phyloP scores from a whole-genome alignment of 2,797 vertebrate genomes.

The Peromyscus nudipes region DNA sequence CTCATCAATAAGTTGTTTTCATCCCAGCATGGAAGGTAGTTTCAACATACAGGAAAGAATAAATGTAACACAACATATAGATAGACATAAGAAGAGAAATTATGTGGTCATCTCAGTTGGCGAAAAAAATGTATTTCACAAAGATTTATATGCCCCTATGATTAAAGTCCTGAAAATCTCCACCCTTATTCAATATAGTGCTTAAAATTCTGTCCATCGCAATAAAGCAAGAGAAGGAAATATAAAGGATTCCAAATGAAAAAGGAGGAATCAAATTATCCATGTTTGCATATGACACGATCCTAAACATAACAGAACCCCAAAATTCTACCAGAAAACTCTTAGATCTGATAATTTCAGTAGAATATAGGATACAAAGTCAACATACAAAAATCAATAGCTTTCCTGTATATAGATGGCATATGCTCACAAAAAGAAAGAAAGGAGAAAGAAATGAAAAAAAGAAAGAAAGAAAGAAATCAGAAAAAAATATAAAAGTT shows the following conservation, averaged over 20 bases:
- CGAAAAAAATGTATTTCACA: neutral
- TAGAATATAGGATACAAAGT: neutral
- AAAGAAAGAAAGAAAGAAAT: neutral
- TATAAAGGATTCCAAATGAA: neutral
- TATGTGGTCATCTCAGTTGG: neutral
- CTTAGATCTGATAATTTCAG: no score
- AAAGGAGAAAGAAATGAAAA: no score
- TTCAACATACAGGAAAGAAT: neutral
- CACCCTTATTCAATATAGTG: neutral
- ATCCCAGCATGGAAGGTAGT: neutral
- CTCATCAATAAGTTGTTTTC: neutral
- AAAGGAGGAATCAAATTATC: neutral
- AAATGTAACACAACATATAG: neutral
- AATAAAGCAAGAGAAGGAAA: neutral
- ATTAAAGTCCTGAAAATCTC: neutral
- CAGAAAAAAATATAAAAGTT: neutral
- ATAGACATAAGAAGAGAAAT: neutral
- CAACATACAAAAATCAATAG: no score
- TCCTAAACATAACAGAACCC: no score
- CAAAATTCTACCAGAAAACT: neutral
- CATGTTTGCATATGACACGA: neutral
- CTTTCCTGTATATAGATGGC: neutral
- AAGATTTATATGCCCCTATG: neutral
- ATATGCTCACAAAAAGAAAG: neutral
- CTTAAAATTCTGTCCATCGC: neutral